These are phyloP conservation scores for Drosophila glabriapex DNA, from an alignment of 2,888 invertebrate genomes.

Conservation along the genomic window DNA sequence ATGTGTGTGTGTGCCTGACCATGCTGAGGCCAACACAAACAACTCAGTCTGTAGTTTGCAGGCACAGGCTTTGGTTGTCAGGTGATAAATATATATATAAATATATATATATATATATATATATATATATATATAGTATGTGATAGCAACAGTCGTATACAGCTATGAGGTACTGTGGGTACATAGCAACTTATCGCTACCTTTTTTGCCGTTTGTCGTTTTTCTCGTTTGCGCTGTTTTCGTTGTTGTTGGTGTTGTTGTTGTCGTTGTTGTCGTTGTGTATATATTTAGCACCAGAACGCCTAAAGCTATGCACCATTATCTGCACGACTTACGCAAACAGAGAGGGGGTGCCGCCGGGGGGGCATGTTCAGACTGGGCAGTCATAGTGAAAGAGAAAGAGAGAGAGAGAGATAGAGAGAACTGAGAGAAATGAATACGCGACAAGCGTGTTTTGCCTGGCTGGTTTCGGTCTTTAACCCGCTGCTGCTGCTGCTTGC, in stretches of 20 bases:
- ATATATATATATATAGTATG: not conserved
- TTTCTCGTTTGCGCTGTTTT: constrained; percentile 5
- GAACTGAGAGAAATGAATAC: constrained; percentile 44
- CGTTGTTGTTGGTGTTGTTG: constrained; percentile 4
- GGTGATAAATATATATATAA: constrained; percentile 19
- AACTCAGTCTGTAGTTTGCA: not conserved
- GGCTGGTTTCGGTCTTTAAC: constrained; percentile 52
- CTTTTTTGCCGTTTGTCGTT: constrained; percentile 21
- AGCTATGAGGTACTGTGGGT: constrained; percentile 9
- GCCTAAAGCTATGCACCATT: constrained; percentile 68
- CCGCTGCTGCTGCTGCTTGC: constrained; percentile 26
- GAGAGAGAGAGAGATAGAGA: not conserved
- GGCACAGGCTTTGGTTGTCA: constrained; percentile 15
- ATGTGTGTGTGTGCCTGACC: constrained; percentile 8
- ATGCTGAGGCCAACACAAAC: constrained; percentile 4
- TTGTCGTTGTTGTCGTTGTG: constrained; percentile 25
- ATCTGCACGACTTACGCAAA: constrained; percentile 61
- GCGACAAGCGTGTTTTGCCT: constrained; percentile 22
- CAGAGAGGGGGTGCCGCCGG: constrained; percentile 20
- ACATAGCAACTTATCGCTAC: constrained; percentile 29
- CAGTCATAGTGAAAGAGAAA: constrained; percentile 9
- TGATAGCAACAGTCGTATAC: constrained; percentile 12
- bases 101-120: not conserved
- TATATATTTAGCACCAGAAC: constrained; percentile 56
- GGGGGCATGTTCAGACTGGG: constrained; percentile 9